Evolutionary conservation across 2,797 vertebrate species (phyloP).

Genomic region (Aviceda cuculoides): DNA sequence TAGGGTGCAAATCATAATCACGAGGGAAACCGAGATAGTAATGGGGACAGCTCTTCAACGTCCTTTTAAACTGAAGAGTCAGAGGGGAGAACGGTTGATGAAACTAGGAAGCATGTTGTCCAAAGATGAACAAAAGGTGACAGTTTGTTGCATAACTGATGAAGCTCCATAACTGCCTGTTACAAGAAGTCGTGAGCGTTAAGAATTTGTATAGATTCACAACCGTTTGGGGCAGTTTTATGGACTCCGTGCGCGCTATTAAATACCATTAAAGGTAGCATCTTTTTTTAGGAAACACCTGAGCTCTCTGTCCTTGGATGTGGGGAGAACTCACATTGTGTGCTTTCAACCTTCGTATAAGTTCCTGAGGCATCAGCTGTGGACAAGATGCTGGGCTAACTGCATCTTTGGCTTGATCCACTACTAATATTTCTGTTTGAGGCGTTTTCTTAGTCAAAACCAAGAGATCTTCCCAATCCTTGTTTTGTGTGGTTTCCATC

Average conservation of each 20-base stretch:
- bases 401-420: not conserved
- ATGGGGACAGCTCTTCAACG: not conserved
- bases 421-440: not conserved
- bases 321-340: accelerated
- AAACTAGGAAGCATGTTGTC: not conserved
- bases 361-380: not conserved
- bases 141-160: not conserved
- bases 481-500: not conserved
- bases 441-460: not conserved
- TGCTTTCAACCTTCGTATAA: not conserved
- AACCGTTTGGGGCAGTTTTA: not conserved
- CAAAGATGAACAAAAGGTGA: not conserved
- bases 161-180: not conserved
- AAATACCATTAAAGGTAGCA: not conserved
- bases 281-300: not conserved
- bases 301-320: not conserved
- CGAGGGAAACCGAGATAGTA: not conserved
- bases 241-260: not conserved
- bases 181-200: not conserved
- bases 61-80: not conserved
- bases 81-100: not conserved
- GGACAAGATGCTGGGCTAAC: not conserved
- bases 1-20: not conserved
- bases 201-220: not conserved
- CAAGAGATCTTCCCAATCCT: not conserved